phyloP scores from a whole-genome alignment of 23 tunicate genomes.

The Diplosoma virens region DNA sequence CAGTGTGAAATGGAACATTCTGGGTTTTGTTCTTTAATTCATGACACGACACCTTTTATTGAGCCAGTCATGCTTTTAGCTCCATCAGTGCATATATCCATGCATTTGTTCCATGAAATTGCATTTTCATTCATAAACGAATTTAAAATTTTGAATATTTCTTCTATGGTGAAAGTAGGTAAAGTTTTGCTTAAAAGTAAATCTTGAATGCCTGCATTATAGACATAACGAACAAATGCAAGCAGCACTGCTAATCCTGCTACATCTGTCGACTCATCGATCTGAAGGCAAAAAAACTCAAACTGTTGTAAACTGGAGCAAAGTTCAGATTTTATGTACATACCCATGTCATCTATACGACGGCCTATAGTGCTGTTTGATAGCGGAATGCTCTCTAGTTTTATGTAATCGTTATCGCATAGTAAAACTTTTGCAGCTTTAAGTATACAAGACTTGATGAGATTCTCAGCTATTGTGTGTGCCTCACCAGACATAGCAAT shows the following conservation, averaged over 20 bases:
- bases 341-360: neutral
- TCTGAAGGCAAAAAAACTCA: neutral
- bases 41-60: constrained; percentile 4
- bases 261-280: neutral
- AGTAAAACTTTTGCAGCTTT: neutral
- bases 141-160: neutral
- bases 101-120: neutral
- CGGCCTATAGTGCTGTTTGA: neutral
- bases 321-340: neutral
- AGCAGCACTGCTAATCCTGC: neutral
- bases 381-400: neutral
- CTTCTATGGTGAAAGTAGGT: neutral
- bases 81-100: constrained; percentile 6
- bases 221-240: neutral
- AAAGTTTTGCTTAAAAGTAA: neutral
- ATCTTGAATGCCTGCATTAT: neutral
- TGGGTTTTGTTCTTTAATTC: neutral
- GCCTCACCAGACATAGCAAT: neutral
- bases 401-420: neutral
- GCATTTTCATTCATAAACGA: neutral
- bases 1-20: constrained; percentile 2
- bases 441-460: neutral
- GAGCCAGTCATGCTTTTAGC: constrained; percentile 3
- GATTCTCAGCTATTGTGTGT: neutral
- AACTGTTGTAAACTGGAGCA: neutral